phyloP scores from a whole-genome alignment of 2,797 vertebrate genomes.

The Agapornis canus region DNA sequence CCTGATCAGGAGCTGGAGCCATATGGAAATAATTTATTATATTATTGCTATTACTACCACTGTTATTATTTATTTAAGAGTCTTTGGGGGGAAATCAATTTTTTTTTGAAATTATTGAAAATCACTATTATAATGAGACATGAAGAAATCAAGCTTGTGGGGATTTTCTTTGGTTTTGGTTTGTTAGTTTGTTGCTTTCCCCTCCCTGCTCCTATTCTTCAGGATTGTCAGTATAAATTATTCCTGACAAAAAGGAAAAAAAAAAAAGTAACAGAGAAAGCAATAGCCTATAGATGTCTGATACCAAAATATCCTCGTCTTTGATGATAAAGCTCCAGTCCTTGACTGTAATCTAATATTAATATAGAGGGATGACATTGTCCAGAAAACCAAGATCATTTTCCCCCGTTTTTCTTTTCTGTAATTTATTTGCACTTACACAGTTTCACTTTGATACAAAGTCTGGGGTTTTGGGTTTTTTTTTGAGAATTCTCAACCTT shows the following conservation, averaged over 20 bases:
- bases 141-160: neutral
- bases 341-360: neutral
- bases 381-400: neutral
- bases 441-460: neutral
- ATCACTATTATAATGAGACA: neutral
- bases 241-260: neutral
- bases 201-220: neutral
- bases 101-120: slow-evolving; percentile 15
- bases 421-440: neutral
- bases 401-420: neutral
- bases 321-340: neutral
- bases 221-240: neutral
- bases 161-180: neutral
- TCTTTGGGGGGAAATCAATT: neutral
- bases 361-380: neutral
- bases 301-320: neutral
- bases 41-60: neutral
- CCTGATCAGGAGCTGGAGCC: neutral
- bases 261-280: neutral
- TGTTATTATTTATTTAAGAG: slow-evolving; percentile 17
- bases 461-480: neutral
- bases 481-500: neutral
- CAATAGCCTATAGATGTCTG: neutral
- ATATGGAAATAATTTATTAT: neutral
- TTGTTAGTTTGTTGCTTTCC: neutral